Evolutionary conservation across 1,140 invertebrate genomes (phyloP), one percentile per base, ranked within the genome.

Genomic region (Ectropis grisescens): DNA sequence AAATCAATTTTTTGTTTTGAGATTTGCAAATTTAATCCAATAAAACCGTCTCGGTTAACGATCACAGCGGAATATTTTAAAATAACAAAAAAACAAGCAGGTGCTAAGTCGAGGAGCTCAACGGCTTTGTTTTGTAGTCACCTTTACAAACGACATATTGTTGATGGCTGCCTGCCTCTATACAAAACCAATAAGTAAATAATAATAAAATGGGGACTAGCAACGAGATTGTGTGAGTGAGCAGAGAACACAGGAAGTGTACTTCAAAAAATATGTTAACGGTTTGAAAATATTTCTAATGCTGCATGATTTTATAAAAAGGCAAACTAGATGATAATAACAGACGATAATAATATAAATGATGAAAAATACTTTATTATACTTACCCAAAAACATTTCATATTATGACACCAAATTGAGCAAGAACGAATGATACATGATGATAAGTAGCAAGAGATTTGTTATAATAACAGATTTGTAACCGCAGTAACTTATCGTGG

Each of bases 111-210:
- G 51, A 56, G 33, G 51, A 49, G 46, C 43, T 51, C 56, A 62
- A 66, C 62, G 57, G 59, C 67, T 70, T 68, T 71, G 68, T 76
- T 72, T 68, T 61, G 62, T 66, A 64, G 61, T 71, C 62, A 69
- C 66, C 66, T 72, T 65, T 70, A 66, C 46, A 59, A 61, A 54
- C 59, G 62, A 74, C 65, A 67, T 64, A 74, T 70, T 74, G 66
- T 68, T 70, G 60, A 74, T 61, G 56, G 55, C 59, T 52, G 59
- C 57, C 50, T 50, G 58, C 66, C 47, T 57, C 49, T 59, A 65
- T 62, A 50, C 57, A 69, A 65, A 66, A 69, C 58, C 62, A 60
- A 72, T 68, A 68, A 66, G 54, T 64, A 65, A 66, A 66, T 72
- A 70, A 65, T 69, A 71, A 69, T 64, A 67, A 56, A 62, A 55